Percentiles rank a stretch among this genome's conserved stretches.
These are phyloP conservation scores for Acanthisitta chloris DNA, from an alignment of 2,113 vertebrate species.

Conservation along the genomic window DNA sequence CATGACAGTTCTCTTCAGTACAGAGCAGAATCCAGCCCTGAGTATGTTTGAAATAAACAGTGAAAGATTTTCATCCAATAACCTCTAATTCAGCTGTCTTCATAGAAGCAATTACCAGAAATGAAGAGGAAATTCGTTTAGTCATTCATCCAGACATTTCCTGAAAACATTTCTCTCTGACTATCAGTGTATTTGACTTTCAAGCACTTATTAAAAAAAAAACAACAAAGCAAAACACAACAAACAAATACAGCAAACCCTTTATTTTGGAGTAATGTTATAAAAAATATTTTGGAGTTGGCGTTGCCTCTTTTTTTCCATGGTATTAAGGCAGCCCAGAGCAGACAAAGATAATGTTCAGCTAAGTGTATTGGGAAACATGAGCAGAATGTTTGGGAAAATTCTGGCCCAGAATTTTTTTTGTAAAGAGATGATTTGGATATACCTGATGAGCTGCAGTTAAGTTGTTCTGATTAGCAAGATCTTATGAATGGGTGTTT, in stretches of 20 bases:
- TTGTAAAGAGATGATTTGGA: not conserved
- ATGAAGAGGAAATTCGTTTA: slow-evolving; percentile 16
- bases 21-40: not conserved
- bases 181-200: not conserved
- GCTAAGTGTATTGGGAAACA: not conserved
- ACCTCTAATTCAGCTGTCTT: not conserved
- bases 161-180: not conserved
- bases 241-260: rapidly evolving
- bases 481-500: not conserved
- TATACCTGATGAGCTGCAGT: not conserved
- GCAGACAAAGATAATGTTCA: not conserved
- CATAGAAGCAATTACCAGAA: not conserved
- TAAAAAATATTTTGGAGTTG: not conserved
- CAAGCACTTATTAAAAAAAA: not conserved
- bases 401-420: not conserved
- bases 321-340: not conserved
- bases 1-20: not conserved
- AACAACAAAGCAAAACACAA: not conserved
- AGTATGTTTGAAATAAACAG: not conserved
- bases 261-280: not conserved
- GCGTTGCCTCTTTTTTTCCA: not conserved
- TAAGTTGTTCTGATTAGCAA: not conserved
- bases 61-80: not conserved
- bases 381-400: not conserved
- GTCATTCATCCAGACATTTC: not conserved